Evolutionary conservation across 92 coral and sea anemone species (phyloP), one percentile per base, ranked within the genome.

Genomic region (Muricea muricata): DNA sequence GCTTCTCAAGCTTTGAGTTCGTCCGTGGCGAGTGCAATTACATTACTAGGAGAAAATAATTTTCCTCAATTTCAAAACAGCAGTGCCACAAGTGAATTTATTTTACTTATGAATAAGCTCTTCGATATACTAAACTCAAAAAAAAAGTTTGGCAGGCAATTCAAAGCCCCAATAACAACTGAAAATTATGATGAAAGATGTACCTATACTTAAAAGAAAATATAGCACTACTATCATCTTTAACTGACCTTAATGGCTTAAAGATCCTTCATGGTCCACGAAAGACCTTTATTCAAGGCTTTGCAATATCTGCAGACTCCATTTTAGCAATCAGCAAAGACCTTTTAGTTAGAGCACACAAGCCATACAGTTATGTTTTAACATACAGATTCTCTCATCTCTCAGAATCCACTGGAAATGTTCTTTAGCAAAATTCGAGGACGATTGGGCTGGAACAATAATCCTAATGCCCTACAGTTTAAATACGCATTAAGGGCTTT

Each of bases 241-340:
- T 39, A 5, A 39, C 45, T 39, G 65, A 56, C 18, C 24, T 25
- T 13, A 25, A 56, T 56, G 65, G 65, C 4, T 18, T 56, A 13
- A 56, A 56, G 18, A 56, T 56, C 65, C 6, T 56, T 20, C 3
- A 25, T 56, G 65, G 65, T 25, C 65, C 65, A 18, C 6, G 65
- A 13, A 56, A 56, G 18, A 56, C 65, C 6, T 56, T 56, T 56
- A 25, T 56, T 56, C 29, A 56, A 25, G 65, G 65, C 18, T 56
- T 56, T 56, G 65, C 65, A 56, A 56, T 56, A 4, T 56, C 65
- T 18, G 65, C 65, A 56, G 18, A 56, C 4, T 56, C 65, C 65
- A 56, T 56, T 13, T 13, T 56, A 25, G 65, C 65, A 6, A 56
- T 56, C 6, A 56, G 65, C 65, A 18, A 56, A 56, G 65, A 56